A percentile compares a stretch with the other conserved stretches of the same genome.
Conservation (phyloP, 2,113 vertebrate species). For the Perca fluviatilis region DNA sequence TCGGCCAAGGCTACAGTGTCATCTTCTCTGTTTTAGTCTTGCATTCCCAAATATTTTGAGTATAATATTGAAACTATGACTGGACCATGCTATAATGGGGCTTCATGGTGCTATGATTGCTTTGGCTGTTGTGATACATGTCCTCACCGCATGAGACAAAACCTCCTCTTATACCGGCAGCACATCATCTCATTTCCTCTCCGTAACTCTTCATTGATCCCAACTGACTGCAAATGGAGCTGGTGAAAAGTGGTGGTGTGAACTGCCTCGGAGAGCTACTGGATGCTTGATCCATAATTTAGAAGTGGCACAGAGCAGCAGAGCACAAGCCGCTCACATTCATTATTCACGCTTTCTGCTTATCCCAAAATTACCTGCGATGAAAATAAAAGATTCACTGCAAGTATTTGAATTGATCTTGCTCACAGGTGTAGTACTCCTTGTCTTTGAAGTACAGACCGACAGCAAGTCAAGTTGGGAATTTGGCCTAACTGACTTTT, state of each 20-base stretch:
- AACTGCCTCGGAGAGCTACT: constrained; percentile 46
- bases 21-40: not conserved
- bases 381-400: constrained; percentile 47
- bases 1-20: not conserved
- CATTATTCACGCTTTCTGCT: constrained; percentile 77
- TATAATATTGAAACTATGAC: not conserved
- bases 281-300: constrained; percentile 81
- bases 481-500: constrained; percentile 21
- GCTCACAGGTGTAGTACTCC: not conserved
- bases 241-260: constrained; percentile 49
- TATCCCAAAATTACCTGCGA: constrained; percentile 67
- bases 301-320: constrained; percentile 64
- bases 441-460: constrained; percentile 1
- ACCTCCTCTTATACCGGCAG: not conserved
- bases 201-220: constrained; percentile 36
- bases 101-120: not conserved
- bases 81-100: not conserved
- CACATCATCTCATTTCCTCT: constrained; percentile 35
- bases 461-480: not conserved
- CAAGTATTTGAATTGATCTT: constrained; percentile 18
- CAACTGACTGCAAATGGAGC: constrained; percentile 42
- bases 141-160: not conserved
- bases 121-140: not conserved
- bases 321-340: constrained; percentile 55
- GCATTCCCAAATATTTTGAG: not conserved